Percentiles rank a stretch among this genome's conserved stretches.
Conservation (phyloP, 1,140 invertebrate species). For the Pteromalus puparum region DNA sequence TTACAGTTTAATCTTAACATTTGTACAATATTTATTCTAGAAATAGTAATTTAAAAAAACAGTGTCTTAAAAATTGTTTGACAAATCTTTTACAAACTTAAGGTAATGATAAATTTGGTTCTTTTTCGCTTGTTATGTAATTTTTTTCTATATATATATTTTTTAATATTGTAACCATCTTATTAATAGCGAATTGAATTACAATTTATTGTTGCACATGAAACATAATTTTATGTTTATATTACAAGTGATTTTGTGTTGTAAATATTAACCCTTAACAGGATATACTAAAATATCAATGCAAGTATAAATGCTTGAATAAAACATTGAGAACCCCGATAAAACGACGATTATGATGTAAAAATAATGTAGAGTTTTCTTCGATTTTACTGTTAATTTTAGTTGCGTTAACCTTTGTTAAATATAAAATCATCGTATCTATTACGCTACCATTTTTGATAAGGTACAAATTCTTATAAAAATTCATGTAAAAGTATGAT, state of each 20-base stretch:
- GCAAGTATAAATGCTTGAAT: neutral
- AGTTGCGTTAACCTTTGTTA: neutral
- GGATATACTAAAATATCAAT: neutral
- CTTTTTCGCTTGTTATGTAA: constrained; percentile 2
- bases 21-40: constrained; percentile 35
- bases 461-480: neutral
- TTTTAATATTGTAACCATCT: neutral
- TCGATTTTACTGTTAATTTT: neutral
- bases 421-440: neutral
- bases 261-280: constrained; percentile 24
- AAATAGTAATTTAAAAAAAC: constrained; percentile 15
- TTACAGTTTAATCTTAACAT: constrained; percentile 41
- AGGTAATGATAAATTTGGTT: constrained; percentile 20
- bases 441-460: neutral
- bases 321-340: neutral
- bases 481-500: neutral
- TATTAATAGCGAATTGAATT: neutral
- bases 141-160: neutral
- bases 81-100: constrained; percentile 9
- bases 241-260: constrained; percentile 28
- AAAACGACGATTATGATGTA: neutral
- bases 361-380: neutral
- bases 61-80: constrained; percentile 3
- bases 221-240: constrained; percentile 16
- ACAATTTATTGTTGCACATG: constrained; percentile 20